Conservation (phyloP, 2,113 vertebrate genomes). For the Pygoscelis antarcticus region DNA sequence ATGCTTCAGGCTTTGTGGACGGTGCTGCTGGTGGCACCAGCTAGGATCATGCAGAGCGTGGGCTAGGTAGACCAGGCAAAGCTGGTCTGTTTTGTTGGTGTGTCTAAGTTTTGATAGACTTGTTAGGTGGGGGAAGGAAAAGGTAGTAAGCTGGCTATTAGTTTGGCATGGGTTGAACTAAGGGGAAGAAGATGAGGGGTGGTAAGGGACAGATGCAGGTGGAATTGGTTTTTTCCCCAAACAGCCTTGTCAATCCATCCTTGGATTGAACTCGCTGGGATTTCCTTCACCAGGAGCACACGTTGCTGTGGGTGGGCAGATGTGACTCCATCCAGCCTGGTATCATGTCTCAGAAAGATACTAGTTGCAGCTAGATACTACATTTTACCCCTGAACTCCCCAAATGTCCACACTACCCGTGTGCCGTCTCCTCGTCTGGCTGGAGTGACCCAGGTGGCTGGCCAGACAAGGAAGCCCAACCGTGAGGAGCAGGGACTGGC, state of each 20-base stretch:
- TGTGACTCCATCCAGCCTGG: background rate
- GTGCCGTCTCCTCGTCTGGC: background rate
- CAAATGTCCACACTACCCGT: accelerated
- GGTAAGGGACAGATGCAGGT: background rate
- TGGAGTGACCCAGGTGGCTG: background rate
- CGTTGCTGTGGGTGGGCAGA: background rate
- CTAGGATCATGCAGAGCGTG: background rate
- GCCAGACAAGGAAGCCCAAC: background rate
- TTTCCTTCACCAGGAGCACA: background rate
- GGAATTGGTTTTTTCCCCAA: background rate
- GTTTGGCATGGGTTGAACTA: background rate
- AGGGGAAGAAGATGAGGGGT: background rate
- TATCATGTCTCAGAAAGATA: background rate
- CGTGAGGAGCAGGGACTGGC: background rate
- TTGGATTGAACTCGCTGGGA: background rate
- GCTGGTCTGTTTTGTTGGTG: background rate
- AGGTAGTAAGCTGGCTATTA: background rate
- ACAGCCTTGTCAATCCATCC: background rate
- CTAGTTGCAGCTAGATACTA: background rate
- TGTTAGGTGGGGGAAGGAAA: background rate
- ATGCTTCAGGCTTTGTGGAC: background rate
- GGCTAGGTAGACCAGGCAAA: background rate
- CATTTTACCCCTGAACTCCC: background rate
- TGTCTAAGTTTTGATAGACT: accelerated
- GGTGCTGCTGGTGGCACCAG: background rate